Percentiles rank a stretch among this genome's conserved stretches.
These are phyloP conservation scores for Drosophila nannoptera DNA, from an alignment of 1,140 invertebrate species.

Conservation along the genomic window DNA sequence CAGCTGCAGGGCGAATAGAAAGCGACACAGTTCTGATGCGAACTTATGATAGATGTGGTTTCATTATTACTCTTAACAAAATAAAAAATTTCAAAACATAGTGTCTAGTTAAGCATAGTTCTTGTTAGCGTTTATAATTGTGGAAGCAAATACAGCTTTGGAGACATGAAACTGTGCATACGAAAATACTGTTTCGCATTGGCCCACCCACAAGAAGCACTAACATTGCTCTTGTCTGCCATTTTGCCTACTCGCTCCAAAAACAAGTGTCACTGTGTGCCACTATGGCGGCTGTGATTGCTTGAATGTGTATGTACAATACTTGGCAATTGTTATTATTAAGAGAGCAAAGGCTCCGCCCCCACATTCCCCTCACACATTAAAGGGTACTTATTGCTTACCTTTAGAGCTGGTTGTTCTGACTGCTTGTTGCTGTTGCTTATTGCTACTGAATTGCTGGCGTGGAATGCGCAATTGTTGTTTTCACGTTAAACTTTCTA, in stretches of 20 bases:
- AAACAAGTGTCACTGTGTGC: slow-evolving; percentile 43
- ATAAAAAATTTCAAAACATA: slow-evolving; percentile 20
- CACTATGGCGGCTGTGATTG: slow-evolving; percentile 37
- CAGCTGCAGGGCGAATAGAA: slow-evolving; percentile 31
- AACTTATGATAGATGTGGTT: neutral
- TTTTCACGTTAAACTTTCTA: slow-evolving; percentile 48
- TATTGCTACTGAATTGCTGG: slow-evolving; percentile 34
- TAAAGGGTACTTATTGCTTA: slow-evolving; percentile 58
- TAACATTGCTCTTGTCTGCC: slow-evolving; percentile 49
- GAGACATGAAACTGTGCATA: neutral
- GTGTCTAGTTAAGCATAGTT: slow-evolving; percentile 9
- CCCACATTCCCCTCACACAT: slow-evolving; percentile 21
- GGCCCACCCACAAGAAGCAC: slow-evolving; percentile 48
- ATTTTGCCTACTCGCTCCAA: slow-evolving; percentile 66
- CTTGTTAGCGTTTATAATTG: slow-evolving; percentile 39
- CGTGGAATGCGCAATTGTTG: slow-evolving; percentile 67
- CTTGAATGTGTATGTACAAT: slow-evolving; percentile 39
- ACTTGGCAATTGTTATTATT: slow-evolving; percentile 71
- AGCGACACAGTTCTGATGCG: slow-evolving; percentile 35
- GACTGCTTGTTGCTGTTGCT: slow-evolving; percentile 35
- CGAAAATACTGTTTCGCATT: slow-evolving; percentile 4
- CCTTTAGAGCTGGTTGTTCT: slow-evolving; percentile 56
- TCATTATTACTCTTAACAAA: slow-evolving; percentile 39
- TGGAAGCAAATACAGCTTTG: slow-evolving; percentile 29
- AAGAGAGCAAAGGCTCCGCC: slow-evolving; percentile 42